phyloP scores from a whole-genome alignment of 2,797 vertebrate genomes.

The Clamator glandarius region DNA sequence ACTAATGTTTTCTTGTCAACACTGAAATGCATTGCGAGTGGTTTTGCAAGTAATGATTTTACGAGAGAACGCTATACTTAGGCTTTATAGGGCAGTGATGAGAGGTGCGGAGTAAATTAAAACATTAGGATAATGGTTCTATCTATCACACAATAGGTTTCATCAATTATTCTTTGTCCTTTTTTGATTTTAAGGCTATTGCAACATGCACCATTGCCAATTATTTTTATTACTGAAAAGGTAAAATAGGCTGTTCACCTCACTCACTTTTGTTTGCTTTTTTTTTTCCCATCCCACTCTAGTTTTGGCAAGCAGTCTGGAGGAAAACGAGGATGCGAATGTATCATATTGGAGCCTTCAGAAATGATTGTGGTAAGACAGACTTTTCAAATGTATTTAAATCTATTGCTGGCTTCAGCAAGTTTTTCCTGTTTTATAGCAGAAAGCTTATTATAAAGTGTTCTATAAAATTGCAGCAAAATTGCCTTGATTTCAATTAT shows the following conservation, averaged over 20 bases:
- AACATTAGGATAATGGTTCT: background rate
- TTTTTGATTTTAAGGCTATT: background rate
- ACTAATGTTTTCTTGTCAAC: background rate
- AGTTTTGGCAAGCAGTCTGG: conserved; percentile 98
- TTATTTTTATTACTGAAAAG: conserved; percentile 47
- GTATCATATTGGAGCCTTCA: conserved; percentile 95
- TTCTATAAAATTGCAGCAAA: conserved; percentile 42
- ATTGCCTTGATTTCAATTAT: conserved; percentile 59
- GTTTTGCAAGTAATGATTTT: background rate
- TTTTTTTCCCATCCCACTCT: conserved; percentile 63
- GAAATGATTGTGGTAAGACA: conserved; percentile 98
- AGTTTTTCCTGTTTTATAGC: conserved; percentile 30
- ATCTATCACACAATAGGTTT: background rate
- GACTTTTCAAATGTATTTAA: conserved; percentile 57
- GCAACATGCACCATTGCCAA: background rate
- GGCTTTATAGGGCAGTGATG: background rate
- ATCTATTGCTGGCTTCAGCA: conserved; percentile 68
- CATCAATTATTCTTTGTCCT: background rate
- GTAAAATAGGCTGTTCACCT: conserved; percentile 38
- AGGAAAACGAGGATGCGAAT: conserved; percentile 95
- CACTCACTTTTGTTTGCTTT: conserved; percentile 24
- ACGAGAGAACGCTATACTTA: background rate
- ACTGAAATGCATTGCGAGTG: background rate
- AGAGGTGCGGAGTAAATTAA: background rate
- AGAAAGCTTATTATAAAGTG: conserved; percentile 50